A percentile compares a stretch with the other conserved stretches of the same genome.
These are phyloP conservation scores for Pitta sordida DNA, from an alignment of 2,113 vertebrate genomes.

Conservation along the genomic window DNA sequence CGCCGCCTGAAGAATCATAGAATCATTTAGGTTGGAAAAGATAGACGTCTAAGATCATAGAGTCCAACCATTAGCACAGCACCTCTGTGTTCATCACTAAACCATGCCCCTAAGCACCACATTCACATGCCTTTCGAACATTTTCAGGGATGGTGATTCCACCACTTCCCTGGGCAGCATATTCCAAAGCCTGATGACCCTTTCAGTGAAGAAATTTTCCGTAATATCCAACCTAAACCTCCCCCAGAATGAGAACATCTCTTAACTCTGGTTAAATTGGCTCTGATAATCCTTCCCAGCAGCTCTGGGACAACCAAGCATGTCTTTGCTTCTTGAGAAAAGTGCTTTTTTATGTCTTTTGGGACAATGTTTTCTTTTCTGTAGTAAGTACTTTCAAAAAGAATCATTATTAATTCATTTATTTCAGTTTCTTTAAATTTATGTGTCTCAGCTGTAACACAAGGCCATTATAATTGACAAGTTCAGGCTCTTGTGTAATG, in stretches of 20 bases:
- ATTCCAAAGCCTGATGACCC: background rate
- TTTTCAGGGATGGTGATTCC: background rate
- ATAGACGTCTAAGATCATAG: background rate
- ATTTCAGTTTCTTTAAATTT: conserved; percentile 3
- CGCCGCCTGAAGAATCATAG: background rate
- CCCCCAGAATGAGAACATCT: background rate
- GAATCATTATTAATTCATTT: background rate
- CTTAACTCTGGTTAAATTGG: background rate
- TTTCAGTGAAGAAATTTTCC: background rate
- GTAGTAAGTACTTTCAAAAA: background rate
- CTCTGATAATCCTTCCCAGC: background rate
- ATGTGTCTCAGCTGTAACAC: background rate
- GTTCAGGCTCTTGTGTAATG: background rate
- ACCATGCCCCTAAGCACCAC: background rate
- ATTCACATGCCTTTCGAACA: background rate
- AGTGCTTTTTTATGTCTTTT: background rate
- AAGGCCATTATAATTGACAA: background rate
- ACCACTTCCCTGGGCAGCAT: background rate
- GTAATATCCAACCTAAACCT: background rate
- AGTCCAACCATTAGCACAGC: background rate
- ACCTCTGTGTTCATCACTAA: background rate
- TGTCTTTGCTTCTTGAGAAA: background rate
- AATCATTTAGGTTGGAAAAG: background rate
- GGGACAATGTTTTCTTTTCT: background rate
- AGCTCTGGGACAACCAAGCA: background rate